Base-by-base conservation (phyloP, 2,113 vertebrate genomes). In the Channa maculata region DNA sequence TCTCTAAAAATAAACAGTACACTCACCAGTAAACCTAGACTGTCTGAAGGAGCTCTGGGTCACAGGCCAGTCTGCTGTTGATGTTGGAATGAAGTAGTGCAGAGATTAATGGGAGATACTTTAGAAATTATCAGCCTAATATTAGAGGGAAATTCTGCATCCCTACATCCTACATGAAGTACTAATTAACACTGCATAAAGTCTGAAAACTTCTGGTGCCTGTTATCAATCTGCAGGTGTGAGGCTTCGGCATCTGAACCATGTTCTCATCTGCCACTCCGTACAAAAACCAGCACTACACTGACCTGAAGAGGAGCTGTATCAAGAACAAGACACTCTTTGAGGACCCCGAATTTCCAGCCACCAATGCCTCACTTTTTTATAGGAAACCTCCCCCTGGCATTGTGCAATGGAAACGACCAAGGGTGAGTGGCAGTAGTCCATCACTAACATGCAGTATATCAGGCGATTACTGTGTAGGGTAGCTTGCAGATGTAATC, bases 391-490 rank as follows among this genome's bases (percentile, higher is more conserved):
- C 92, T 0, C 90, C 94, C 50, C 86, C 89, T 0, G 92, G 95
- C 6, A 82, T 14, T 2, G 95, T 98, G 62, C 86, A 95, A 65
- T 99, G 98, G 98, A 98, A 96, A 82, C 93, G 97, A 2, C 98
- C 98, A 0, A 86, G 94, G 96, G 98, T 98, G 91, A 94, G 57
- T 48, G 8, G 34, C 14, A 4, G 66, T 13, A 3, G 11, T 38
- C 34, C 10, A 39, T 41, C 38, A 2, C 38, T 34, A 12, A 41
- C 39, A 41, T 7, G 2, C 4, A 41, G 39, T 7, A 41, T 41
- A 41, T 4, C 6, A 4, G 4, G 6, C 4, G 4, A 5, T 41
- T 41, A 41, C 39, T 41, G 6, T 41, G 6, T 41, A 7, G 6
- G 39, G 39, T 41, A 7, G 39, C 39, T 5, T 41, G 39, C 6